Percentiles rank a stretch among this genome's conserved stretches.
phyloP scores from a whole-genome alignment of 2,113 vertebrate species.

The Nestor notabilis region DNA sequence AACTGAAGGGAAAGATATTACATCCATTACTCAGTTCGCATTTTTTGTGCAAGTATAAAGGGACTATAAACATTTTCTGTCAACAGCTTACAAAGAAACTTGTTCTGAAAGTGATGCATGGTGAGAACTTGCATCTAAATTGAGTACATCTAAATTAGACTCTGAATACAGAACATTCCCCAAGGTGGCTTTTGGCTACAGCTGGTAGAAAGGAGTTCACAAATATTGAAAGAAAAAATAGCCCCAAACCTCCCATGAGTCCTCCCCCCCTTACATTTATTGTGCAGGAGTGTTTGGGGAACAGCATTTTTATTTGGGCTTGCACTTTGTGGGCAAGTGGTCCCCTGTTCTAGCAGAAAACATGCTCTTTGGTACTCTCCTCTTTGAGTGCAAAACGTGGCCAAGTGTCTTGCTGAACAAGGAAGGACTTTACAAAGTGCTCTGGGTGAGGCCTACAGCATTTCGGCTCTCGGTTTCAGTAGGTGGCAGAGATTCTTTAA shows the following conservation, averaged over 20 bases:
- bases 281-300: neutral
- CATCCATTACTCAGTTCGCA: slow-evolving; percentile 3
- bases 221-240: slow-evolving; percentile 4
- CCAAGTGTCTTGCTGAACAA: slow-evolving; percentile 26
- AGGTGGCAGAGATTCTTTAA: slow-evolving; percentile 27
- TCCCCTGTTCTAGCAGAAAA: neutral
- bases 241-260: neutral
- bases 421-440: neutral
- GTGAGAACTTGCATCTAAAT: slow-evolving; percentile 57
- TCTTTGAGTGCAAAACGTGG: neutral
- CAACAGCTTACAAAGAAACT: slow-evolving; percentile 54
- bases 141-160: slow-evolving; percentile 29
- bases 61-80: slow-evolving; percentile 57
- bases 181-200: slow-evolving; percentile 44
- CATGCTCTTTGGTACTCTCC: neutral
- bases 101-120: slow-evolving; percentile 39
- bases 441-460: neutral
- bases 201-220: neutral
- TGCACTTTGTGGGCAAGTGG: neutral
- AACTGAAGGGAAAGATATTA: neutral
- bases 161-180: slow-evolving; percentile 30
- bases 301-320: neutral
- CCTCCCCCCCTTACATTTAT: neutral
- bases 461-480: neutral
- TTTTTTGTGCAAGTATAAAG: slow-evolving; percentile 25